phyloP scores from a whole-genome alignment of 2,797 vertebrate genomes.

The Pangasius mekongensis region DNA sequence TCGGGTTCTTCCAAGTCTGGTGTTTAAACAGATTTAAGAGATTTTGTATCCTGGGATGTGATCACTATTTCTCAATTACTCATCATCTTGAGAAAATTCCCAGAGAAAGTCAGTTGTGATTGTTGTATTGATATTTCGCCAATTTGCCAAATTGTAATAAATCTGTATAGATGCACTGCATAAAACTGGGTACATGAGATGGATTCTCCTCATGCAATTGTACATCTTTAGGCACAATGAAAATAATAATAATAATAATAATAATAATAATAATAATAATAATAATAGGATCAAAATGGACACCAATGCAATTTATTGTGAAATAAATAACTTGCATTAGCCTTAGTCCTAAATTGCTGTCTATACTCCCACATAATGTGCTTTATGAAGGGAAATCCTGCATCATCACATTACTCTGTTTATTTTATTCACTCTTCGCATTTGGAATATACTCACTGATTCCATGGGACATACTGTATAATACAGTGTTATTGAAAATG shows the following conservation, averaged over 20 bases:
- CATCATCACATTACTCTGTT: neutral
- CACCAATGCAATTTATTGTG: neutral
- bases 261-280: neutral
- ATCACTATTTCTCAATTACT: neutral
- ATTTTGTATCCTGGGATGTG: neutral
- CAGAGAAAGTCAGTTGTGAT: neutral
- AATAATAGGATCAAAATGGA: neutral
- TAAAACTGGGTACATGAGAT: neutral
- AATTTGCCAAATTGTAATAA: neutral
- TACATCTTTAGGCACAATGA: neutral
- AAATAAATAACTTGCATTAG: neutral
- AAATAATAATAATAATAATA: neutral
- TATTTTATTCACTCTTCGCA: neutral
- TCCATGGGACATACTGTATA: neutral
- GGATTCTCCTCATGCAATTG: neutral
- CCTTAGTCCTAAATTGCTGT: neutral
- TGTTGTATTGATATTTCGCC: neutral
- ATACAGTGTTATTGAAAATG: neutral
- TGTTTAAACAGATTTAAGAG: neutral
- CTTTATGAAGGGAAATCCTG: too few relatives aligned
- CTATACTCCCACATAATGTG: too few relatives aligned
- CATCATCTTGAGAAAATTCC: neutral
- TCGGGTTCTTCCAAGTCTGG: neutral
- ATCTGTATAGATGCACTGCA: neutral
- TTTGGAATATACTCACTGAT: neutral